Conservation (phyloP, 2,113 vertebrate species). For the Pungitius pungitius region DNA sequence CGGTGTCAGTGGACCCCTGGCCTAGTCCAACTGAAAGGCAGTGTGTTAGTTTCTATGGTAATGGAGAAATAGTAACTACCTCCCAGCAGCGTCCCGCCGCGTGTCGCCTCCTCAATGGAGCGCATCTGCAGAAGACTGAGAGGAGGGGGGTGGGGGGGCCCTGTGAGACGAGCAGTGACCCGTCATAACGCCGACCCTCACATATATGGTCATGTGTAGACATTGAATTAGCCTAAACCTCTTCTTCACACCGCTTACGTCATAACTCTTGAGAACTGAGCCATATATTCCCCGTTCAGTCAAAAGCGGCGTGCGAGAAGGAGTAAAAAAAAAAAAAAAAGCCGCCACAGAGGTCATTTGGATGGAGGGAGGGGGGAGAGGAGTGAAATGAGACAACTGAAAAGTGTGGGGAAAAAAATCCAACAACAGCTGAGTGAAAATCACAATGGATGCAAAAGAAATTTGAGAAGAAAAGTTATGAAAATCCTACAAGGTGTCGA, state of each 20-base stretch:
- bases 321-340: constrained; percentile 90
- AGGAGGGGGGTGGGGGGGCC: constrained; percentile 82
- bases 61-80: constrained; percentile 90
- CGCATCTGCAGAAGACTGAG: constrained; percentile 98
- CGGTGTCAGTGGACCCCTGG: constrained; percentile 85
- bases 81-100: constrained; percentile 94
- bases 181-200: constrained; percentile 83
- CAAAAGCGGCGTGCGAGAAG: constrained; percentile 71
- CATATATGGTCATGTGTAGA: constrained; percentile 70
- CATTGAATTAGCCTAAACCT: constrained; percentile 67
- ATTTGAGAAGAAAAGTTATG: constrained; percentile 88
- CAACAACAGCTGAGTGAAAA: constrained; percentile 84
- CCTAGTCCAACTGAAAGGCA: constrained; percentile 86
- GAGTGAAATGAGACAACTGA: constrained; percentile 88
- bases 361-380: constrained; percentile 83
- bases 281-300: constrained; percentile 66
- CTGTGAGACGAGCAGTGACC: constrained; percentile 97
- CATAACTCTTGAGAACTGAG: constrained; percentile 64
- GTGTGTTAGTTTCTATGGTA: constrained; percentile 98
- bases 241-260: constrained; percentile 78
- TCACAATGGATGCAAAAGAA: constrained; percentile 90
- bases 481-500: constrained; percentile 83
- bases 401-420: constrained; percentile 80
- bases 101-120: constrained; percentile 94
- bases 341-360: constrained; percentile 79